Evolutionary conservation across 2,888 invertebrate species (phyloP).

Genomic region (Linnaemya tessellans): DNA sequence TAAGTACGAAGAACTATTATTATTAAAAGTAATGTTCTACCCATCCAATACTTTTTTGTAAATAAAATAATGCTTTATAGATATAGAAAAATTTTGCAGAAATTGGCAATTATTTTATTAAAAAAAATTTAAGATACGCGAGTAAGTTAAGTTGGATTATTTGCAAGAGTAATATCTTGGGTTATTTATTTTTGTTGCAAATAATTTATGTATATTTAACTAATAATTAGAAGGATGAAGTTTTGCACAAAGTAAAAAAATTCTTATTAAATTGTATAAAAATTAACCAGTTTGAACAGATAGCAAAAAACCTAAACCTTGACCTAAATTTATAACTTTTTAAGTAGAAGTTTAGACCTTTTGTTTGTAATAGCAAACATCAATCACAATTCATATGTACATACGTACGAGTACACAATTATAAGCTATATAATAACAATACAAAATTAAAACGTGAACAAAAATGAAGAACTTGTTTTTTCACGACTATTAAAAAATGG

Average conservation of each 20-base stretch:
- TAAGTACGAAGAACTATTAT: no score
- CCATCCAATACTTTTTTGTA: no score
- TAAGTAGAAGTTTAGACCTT: constrained; percentile 18
- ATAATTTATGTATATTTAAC: no score
- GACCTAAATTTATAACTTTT: constrained; percentile 33
- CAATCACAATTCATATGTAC: constrained; percentile 22
- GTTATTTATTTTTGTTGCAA: no score
- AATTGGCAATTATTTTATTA: no score
- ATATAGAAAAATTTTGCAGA: no score
- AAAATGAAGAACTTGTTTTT: constrained; percentile 12
- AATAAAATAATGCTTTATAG: no score
- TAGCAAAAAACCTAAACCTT: constrained; percentile 44
- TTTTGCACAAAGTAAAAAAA: not conserved
- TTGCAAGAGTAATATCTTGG: no score
- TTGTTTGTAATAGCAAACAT: constrained; percentile 28
- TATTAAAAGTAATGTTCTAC: no score
- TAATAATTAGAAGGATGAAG: no score
- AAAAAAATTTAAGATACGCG: no score
- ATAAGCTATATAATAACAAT: not conserved
- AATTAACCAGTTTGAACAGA: constrained; percentile 12
- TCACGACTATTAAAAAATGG: not conserved
- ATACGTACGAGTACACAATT: not conserved
- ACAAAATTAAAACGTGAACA: not conserved
- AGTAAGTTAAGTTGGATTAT: no score
- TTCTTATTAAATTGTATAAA: constrained; percentile 16